Evolutionary conservation across 2,888 invertebrate species (phyloP).

Genomic region (Drosophila neotestacea): DNA sequence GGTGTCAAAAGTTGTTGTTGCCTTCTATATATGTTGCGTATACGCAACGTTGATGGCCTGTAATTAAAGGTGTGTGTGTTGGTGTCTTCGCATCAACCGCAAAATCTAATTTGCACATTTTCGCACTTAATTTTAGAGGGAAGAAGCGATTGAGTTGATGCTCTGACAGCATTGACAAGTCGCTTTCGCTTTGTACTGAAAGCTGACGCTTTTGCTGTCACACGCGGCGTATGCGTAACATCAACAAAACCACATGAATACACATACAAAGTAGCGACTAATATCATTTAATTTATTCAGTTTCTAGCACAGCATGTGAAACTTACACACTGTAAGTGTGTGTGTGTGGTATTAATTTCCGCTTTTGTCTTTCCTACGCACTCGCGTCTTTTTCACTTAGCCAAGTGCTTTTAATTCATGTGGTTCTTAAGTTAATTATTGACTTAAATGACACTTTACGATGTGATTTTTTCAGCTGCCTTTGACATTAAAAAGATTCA

Average conservation of each 20-base stretch:
- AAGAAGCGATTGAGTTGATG: constrained; percentile 46
- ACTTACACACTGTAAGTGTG: background rate
- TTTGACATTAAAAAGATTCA: constrained; percentile 14
- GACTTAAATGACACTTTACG: constrained; percentile 47
- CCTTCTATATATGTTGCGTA: constrained; percentile 39
- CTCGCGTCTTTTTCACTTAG: constrained; percentile 32
- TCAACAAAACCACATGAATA: constrained; percentile 46
- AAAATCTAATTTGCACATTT: constrained; percentile 75
- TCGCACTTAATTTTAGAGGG: constrained; percentile 61
- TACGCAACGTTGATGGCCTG: constrained; percentile 38
- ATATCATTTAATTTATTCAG: constrained; percentile 72
- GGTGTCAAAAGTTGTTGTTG: constrained; percentile 56
- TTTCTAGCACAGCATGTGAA: constrained; percentile 33
- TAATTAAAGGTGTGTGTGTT: constrained; percentile 54
- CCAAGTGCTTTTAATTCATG: constrained; percentile 49
- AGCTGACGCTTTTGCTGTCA: constrained; percentile 22
- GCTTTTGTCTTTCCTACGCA: constrained; percentile 47
- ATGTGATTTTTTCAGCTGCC: constrained; percentile 22
- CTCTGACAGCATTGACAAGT: constrained; percentile 53
- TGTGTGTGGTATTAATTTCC: constrained; percentile 61
- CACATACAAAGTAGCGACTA: constrained; percentile 59
- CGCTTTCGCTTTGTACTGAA: constrained; percentile 16
- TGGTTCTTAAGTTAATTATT: constrained; percentile 67
- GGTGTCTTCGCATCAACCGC: constrained; percentile 47
- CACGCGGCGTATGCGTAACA: constrained; percentile 53